phyloP scores from a whole-genome alignment of 2,797 vertebrate species.

The Gallinago solitaria region DNA sequence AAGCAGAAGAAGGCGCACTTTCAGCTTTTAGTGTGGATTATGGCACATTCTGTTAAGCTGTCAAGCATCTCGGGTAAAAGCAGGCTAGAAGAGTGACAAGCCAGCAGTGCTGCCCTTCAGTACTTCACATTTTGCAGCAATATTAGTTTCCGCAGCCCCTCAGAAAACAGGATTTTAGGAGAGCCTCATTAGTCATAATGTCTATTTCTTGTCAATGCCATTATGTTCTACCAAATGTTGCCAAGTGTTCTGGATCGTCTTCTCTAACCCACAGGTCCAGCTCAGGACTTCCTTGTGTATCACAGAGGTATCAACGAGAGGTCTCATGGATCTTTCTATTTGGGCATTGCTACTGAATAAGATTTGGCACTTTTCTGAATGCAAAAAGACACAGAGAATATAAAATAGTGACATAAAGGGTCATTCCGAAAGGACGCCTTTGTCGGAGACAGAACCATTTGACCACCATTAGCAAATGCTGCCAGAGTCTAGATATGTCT shows the following conservation, averaged over 20 bases:
- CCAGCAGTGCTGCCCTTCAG: not conserved
- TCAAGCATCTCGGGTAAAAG: not conserved
- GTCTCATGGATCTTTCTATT: not conserved
- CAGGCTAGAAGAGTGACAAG: not conserved
- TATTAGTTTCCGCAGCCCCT: not conserved
- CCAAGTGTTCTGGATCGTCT: not conserved
- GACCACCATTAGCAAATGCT: not conserved
- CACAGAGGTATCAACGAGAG: no score
- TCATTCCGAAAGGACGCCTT: not conserved
- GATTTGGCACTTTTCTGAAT: not conserved
- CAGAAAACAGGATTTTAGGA: not conserved
- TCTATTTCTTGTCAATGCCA: not conserved
- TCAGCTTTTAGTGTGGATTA: not conserved
- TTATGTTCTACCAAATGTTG: not conserved
- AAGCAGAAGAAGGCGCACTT: not conserved
- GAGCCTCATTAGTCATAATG: not conserved
- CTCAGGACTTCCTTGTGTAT: not conserved
- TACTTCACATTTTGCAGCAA: not conserved
- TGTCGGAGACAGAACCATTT: not conserved
- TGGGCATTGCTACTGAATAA: not conserved
- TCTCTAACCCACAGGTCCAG: not conserved
- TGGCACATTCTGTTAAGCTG: constrained; percentile 5
- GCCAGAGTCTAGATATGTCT: not conserved
- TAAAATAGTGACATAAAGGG: not conserved
- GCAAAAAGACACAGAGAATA: not conserved